Percentiles rank a stretch among this genome's conserved stretches.
Conservation (phyloP, 2,113 vertebrate genomes). For the human (Homo sapiens) region DNA sequence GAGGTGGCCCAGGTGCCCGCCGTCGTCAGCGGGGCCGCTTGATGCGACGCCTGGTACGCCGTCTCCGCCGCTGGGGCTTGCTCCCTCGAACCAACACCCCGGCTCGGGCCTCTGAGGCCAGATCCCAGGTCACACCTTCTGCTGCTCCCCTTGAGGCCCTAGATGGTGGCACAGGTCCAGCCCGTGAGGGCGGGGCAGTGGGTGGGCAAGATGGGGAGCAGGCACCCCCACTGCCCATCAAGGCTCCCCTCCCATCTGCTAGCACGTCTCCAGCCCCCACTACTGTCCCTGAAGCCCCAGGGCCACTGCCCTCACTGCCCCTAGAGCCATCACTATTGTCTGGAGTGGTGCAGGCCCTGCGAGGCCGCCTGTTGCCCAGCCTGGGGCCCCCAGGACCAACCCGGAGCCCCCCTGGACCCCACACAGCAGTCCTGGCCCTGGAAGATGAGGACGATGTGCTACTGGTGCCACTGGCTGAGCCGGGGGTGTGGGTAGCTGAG, state of each 20-base stretch:
- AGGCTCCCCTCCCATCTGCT: conserved; percentile 76
- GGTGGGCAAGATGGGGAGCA: conserved; percentile 81
- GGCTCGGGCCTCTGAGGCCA: conserved; percentile 58
- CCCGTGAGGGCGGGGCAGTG: conserved; percentile 76
- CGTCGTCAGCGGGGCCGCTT: conserved; percentile 87
- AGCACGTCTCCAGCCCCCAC: conserved; percentile 69
- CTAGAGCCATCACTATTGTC: conserved; percentile 71
- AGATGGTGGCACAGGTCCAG: conserved; percentile 72
- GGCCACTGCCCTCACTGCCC: conserved; percentile 80
- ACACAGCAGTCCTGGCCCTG: conserved; percentile 35
- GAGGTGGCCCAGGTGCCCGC: conserved; percentile 71
- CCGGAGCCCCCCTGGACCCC: conserved; percentile 31
- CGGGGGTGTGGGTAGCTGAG: conserved; percentile 73
- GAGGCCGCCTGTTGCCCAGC: conserved; percentile 79
- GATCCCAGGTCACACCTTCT: conserved; percentile 71
- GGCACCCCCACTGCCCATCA: conserved; percentile 84
- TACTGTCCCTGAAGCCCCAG: conserved; percentile 80
- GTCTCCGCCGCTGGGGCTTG: conserved; percentile 91
- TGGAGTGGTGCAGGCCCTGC: conserved; percentile 76
- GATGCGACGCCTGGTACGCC: conserved; percentile 87
- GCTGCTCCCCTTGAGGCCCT: conserved; percentile 70
- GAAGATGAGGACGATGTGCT: conserved; percentile 91
- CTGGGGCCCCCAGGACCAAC: conserved; percentile 71
- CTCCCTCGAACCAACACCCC: conserved; percentile 85
- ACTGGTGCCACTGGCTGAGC: conserved; percentile 90